Conservation (phyloP, 2,797 vertebrate genomes). For the Leucoraja ocellata region DNA sequence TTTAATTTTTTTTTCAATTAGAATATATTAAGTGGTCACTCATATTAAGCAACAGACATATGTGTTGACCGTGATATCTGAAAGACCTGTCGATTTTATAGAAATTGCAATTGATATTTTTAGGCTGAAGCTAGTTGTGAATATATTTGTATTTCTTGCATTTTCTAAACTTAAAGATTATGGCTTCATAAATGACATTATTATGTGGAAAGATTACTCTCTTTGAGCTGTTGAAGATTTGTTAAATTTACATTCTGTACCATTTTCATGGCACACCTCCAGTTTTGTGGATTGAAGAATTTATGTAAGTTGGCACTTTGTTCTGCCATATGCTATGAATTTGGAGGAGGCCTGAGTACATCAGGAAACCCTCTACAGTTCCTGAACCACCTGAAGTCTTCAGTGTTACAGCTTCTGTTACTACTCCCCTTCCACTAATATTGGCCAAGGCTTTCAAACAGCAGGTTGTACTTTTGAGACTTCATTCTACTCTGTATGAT, state of each 20-base stretch:
- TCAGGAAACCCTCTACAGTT: not conserved
- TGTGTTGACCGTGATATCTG: not conserved
- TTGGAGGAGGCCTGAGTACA: not conserved
- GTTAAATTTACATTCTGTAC: not conserved
- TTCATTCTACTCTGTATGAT: not conserved
- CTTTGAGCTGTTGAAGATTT: not conserved
- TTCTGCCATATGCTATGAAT: conserved; percentile 12
- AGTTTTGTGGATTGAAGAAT: not conserved
- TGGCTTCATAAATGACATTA: not conserved
- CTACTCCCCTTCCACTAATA: not conserved
- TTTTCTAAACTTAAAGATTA: not conserved
- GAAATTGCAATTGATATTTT: not conserved
- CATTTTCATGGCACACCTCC: not conserved
- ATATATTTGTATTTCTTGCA: not conserved
- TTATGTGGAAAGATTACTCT: not conserved
- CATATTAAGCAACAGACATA: not conserved
- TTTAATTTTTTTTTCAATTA: not conserved
- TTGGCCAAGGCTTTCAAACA: conserved; percentile 10
- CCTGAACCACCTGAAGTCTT: not conserved
- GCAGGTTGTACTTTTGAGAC: conserved; percentile 7
- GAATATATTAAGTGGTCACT: not conserved
- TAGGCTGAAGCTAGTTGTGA: not conserved
- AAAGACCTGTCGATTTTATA: not conserved
- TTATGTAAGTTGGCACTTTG: not conserved
- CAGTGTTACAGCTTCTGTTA: conserved; percentile 12